phyloP scores from a whole-genome alignment of 2,113 vertebrate genomes.

The Amblyopsis rosae region DNA sequence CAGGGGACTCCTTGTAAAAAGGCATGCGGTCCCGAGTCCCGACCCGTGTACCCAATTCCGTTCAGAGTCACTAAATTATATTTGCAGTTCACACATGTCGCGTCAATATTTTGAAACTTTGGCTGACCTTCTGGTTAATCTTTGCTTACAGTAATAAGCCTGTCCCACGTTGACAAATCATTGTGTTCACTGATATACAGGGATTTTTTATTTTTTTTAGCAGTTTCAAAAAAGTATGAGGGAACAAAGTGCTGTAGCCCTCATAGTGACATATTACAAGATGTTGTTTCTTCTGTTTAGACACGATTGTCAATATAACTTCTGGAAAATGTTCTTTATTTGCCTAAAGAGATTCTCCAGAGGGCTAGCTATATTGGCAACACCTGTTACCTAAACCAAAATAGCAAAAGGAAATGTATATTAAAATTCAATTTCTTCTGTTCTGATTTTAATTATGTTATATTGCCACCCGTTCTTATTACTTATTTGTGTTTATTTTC shows the following conservation, averaged over 20 bases:
- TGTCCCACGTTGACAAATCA: no score
- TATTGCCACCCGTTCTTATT: background rate
- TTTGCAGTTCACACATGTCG: constrained; percentile 17
- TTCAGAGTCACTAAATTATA: constrained; percentile 2
- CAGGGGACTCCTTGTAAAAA: constrained; percentile 35
- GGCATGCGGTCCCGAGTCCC: constrained; percentile 23
- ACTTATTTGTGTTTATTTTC: background rate
- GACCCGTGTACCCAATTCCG: constrained; percentile 5
- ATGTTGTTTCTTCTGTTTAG: background rate
- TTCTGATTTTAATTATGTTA: background rate
- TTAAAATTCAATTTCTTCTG: constrained; percentile 18
- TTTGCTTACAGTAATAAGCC: constrained; percentile 16
- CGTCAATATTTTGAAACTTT: constrained; percentile 9
- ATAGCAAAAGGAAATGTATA: constrained; percentile 13
- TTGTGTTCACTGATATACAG: no score
- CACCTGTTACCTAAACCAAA: background rate
- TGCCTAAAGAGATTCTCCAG: background rate
- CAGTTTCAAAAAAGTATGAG: no score
- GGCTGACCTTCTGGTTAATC: background rate
- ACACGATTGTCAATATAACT: background rate
- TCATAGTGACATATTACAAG: no score
- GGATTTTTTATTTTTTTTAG: no score
- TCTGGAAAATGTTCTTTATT: background rate
- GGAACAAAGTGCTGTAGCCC: no score
- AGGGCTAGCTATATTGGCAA: background rate